phyloP scores from a whole-genome alignment of 2,797 vertebrate genomes.

The Sebastes paucispinis region DNA sequence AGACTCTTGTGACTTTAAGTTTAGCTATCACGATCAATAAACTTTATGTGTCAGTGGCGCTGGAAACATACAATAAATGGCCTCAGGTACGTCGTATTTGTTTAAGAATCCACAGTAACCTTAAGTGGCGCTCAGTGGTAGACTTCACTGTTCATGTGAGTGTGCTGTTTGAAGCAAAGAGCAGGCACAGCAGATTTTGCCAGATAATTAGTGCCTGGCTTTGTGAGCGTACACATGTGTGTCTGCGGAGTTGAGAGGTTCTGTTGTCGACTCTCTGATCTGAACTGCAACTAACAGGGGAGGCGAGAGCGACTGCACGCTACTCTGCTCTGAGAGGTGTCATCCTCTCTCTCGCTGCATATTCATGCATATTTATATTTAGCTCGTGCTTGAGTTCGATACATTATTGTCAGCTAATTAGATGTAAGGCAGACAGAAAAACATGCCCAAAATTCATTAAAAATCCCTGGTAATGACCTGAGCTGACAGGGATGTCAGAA shows the following conservation, averaged over 20 bases:
- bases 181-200: slow-evolving; percentile 64
- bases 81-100: slow-evolving; percentile 62
- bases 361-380: slow-evolving; percentile 99
- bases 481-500: slow-evolving; percentile 98
- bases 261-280: slow-evolving; percentile 81
- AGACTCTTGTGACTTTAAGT: slow-evolving; percentile 42
- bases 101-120: slow-evolving; percentile 57
- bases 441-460: slow-evolving; percentile 96
- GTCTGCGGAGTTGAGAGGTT: slow-evolving; percentile 74
- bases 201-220: slow-evolving; percentile 76
- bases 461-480: slow-evolving; percentile 95
- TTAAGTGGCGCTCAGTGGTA: slow-evolving; percentile 46
- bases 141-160: slow-evolving; percentile 53
- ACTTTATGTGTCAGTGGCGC: slow-evolving; percentile 41
- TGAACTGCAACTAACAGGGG: slow-evolving; percentile 78
- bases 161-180: slow-evolving; percentile 72
- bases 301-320: slow-evolving; percentile 67
- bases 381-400: slow-evolving; percentile 90
- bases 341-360: slow-evolving; percentile 83
- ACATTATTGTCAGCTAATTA: slow-evolving; percentile 99
- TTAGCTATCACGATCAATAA: slow-evolving; percentile 63
- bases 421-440: slow-evolving; percentile 94
- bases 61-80: slow-evolving; percentile 42
- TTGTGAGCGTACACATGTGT: slow-evolving; percentile 54
- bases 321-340: slow-evolving; percentile 88